A percentile compares a stretch with the other conserved stretches of the same genome.
Conservation (phyloP, 1,140 invertebrate genomes). For the Caenorhabditis remanei region DNA sequence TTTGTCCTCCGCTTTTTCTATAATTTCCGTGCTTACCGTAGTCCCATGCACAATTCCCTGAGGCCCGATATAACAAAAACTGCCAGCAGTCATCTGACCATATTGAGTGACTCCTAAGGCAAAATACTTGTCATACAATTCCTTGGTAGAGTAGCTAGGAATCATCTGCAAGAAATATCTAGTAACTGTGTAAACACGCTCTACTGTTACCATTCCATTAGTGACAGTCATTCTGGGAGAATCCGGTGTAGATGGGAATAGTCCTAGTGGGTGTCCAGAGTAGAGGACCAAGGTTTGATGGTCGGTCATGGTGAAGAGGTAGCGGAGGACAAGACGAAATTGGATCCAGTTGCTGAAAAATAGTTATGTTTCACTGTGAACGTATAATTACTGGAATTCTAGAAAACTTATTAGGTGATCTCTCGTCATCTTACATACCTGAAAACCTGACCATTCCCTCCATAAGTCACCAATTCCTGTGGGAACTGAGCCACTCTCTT, state of each 20-base stretch:
- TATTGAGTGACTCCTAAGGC: constrained; percentile 82
- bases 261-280: constrained; percentile 83
- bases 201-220: constrained; percentile 84
- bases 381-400: constrained; percentile 79
- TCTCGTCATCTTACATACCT: no score
- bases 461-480: constrained; percentile 82
- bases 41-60: constrained; percentile 85
- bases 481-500: constrained; percentile 82
- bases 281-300: constrained; percentile 83
- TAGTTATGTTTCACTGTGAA: constrained; percentile 82
- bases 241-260: constrained; percentile 81
- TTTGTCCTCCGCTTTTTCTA: no score
- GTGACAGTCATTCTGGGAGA: constrained; percentile 83
- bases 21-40: constrained; percentile 79
- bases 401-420: no score
- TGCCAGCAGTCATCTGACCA: constrained; percentile 82
- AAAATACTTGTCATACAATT: constrained; percentile 81
- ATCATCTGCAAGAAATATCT: no score
- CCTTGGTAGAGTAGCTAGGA: constrained; percentile 82
- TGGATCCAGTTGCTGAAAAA: constrained; percentile 85
- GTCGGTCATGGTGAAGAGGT: constrained; percentile 82
- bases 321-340: constrained; percentile 83
- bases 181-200: no score
- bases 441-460: constrained; percentile 84
- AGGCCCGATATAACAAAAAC: constrained; percentile 84